phyloP scores from a whole-genome alignment of 2,888 invertebrate species.

The Syrphus vitripennis region DNA sequence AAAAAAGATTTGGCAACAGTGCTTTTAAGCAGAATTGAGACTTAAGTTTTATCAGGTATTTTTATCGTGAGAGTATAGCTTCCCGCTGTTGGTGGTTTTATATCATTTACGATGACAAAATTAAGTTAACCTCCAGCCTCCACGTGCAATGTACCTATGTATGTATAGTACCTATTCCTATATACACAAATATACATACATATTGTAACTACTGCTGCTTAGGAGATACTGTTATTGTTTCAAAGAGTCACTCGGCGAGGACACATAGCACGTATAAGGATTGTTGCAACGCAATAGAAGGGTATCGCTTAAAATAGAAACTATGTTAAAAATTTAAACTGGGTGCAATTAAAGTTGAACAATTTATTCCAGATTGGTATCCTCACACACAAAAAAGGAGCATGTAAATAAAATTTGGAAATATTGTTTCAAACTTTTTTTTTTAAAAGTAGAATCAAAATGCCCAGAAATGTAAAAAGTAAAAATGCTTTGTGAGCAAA shows the following conservation, averaged over 20 bases:
- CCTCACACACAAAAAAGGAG: no score
- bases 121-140: slow-evolving; percentile 39
- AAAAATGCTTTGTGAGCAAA: no score
- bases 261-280: not conserved
- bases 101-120: slow-evolving; percentile 26
- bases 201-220: no score
- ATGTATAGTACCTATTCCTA: not conserved
- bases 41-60: not conserved
- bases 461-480: no score
- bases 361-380: not conserved
- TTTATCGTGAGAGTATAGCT: slow-evolving; percentile 25
- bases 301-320: slow-evolving; percentile 34
- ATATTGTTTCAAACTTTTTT: no score
- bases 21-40: not conserved
- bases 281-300: not conserved
- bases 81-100: slow-evolving; percentile 18
- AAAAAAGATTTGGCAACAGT: not conserved
- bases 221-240: slow-evolving; percentile 15
- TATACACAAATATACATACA: no score
- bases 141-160: not conserved
- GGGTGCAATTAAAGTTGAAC: not conserved
- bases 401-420: no score
- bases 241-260: slow-evolving; percentile 11
- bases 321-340: slow-evolving; percentile 20
- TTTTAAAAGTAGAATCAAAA: no score